phyloP scores from a whole-genome alignment of 2,113 vertebrate genomes.

The Hiodon tergisus region DNA sequence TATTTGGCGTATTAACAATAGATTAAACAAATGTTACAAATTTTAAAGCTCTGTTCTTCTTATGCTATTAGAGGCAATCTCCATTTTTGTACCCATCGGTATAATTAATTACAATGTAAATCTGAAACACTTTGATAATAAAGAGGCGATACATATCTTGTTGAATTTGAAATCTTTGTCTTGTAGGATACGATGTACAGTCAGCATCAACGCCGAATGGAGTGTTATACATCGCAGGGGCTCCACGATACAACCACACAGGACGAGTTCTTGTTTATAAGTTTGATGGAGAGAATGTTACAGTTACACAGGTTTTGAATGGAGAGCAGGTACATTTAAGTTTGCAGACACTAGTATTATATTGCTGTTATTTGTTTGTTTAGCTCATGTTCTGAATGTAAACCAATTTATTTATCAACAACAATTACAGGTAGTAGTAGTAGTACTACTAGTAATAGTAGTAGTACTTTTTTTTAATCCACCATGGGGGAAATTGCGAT shows the following conservation, averaged over 20 bases:
- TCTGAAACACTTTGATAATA: not conserved
- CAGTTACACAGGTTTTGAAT: slow-evolving; percentile 71
- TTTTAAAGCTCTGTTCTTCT: not conserved
- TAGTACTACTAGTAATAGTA: too few relatives aligned
- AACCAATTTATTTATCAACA: too few relatives aligned
- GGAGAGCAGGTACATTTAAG: slow-evolving; percentile 79
- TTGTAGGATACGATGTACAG: slow-evolving; percentile 82
- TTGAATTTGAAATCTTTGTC: not conserved
- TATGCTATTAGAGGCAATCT: too few relatives aligned
- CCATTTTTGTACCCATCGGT: too few relatives aligned
- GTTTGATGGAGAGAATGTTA: slow-evolving; percentile 56
- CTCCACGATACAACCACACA: slow-evolving; percentile 90
- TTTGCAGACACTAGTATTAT: too few relatives aligned
- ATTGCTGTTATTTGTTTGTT: too few relatives aligned
- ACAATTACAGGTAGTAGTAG: too few relatives aligned
- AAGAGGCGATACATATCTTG: too few relatives aligned
- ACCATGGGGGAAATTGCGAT: too few relatives aligned
- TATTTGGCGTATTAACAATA: not conserved
- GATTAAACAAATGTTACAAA: not conserved
- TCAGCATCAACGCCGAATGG: slow-evolving; percentile 70
- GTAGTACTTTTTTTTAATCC: too few relatives aligned
- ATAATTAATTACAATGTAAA: not conserved
- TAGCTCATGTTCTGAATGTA: too few relatives aligned
- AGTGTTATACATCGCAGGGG: slow-evolving; percentile 80
- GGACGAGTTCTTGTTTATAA: slow-evolving; percentile 84